These are phyloP conservation scores for Monochamus alternatus DNA, from an alignment of 2,888 invertebrate species.

Conservation along the genomic window DNA sequence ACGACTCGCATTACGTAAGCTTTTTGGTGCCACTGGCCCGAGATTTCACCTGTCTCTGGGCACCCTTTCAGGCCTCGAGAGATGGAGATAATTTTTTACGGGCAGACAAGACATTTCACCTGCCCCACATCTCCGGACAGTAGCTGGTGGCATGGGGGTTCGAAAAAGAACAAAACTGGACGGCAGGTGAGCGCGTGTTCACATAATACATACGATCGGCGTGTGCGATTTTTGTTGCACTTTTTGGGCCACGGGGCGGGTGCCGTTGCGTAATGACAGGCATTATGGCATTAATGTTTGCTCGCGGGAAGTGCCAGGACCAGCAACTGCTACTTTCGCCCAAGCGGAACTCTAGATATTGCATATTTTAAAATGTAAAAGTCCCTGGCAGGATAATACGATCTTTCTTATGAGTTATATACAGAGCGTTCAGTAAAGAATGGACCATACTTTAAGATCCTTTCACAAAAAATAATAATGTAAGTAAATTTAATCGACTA, in stretches of 20 bases:
- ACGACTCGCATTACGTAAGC: constrained; percentile 24
- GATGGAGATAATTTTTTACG: constrained; percentile 41
- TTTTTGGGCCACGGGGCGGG: constrained; percentile 28
- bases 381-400: too few species aligned
- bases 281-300: constrained; percentile 28
- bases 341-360: too few species aligned
- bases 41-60: constrained; percentile 40
- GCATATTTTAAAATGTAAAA: background rate
- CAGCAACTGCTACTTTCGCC: constrained; percentile 32
- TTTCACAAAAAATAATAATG: too few species aligned
- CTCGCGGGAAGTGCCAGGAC: constrained; percentile 29
- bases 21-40: constrained; percentile 30
- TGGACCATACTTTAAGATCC: too few species aligned
- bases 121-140: constrained; percentile 56
- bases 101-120: constrained; percentile 47
- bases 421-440: too few species aligned
- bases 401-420: too few species aligned
- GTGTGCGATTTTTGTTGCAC: constrained; percentile 40
- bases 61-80: constrained; percentile 38
- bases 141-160: constrained; percentile 54
- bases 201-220: background rate
- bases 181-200: constrained; percentile 27
- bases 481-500: too few species aligned
- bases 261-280: constrained; percentile 22
- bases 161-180: constrained; percentile 44